Evolutionary conservation across 2,113 vertebrate species (phyloP).

Genomic region (Isichthys henryi): DNA sequence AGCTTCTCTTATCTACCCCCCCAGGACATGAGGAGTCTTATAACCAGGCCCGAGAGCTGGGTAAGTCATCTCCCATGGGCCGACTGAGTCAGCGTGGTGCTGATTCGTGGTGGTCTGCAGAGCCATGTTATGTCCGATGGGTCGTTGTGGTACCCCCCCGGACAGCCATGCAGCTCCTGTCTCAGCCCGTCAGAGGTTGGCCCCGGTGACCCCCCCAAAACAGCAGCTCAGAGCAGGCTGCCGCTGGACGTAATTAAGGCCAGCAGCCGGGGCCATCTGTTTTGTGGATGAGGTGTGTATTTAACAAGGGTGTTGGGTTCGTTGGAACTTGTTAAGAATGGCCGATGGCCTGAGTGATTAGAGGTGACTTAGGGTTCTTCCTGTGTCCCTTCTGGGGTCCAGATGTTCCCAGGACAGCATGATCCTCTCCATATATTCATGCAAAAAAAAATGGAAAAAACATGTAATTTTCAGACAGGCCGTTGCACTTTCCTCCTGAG

Average conservation of each 20-base stretch:
- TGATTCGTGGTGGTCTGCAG: neutral
- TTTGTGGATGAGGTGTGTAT: constrained; percentile 40
- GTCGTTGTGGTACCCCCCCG: neutral
- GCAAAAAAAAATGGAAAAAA: neutral
- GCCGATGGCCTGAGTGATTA: constrained; percentile 44
- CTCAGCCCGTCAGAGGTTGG: neutral
- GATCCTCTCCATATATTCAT: neutral
- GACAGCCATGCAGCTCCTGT: neutral
- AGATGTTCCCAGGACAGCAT: constrained; percentile 30
- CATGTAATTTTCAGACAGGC: neutral
- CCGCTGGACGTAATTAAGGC: neutral
- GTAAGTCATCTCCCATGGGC: constrained; percentile 36
- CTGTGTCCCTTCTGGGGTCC: constrained; percentile 35
- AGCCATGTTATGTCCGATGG: neutral
- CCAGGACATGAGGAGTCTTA: constrained; percentile 47
- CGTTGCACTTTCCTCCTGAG: neutral
- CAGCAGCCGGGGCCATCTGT: constrained; percentile 41
- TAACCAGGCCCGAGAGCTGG: constrained; percentile 34
- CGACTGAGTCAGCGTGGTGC: neutral
- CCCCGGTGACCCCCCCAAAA: neutral
- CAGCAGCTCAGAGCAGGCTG: neutral
- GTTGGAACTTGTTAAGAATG: constrained; percentile 47
- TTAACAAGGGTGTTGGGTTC: constrained; percentile 41
- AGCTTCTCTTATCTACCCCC: constrained; percentile 17
- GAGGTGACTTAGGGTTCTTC: constrained; percentile 38